Evolutionary conservation across 2,888 invertebrate genomes (phyloP), one percentile per base, ranked within the genome.

Genomic region (Phasia obesa): DNA sequence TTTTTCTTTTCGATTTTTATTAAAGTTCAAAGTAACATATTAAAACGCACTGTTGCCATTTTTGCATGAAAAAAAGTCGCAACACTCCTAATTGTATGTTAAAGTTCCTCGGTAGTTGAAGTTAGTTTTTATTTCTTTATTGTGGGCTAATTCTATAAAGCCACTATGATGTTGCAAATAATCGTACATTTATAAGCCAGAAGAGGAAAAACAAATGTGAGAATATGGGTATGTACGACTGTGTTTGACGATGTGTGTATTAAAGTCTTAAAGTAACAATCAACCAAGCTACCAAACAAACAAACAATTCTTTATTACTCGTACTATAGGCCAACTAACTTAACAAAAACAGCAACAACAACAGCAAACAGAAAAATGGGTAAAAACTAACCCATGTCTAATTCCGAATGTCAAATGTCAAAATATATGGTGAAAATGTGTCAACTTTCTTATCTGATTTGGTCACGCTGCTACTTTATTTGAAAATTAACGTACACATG

Each of bases 401-500:
- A 88, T 87, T 87, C 88, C 86, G 88, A 90, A 89, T 90, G 90
- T 90, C 90, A 90, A 89, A 90, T 89, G 90, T 90, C 90, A 90
- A 90, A 90, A 90, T 90, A 90, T 90, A 90, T 90, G 89, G 90
- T 90, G 89, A 90, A 90, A 90, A 90, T 90, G 91, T 90, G 90
- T 90, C 90, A 90, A 90, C 88, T 88, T 88, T 89, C 87, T 90
- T 90, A 90, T 90, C 90, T 88, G 90, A 90, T 90, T 87, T 86
- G 88, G 90, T 90, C 90, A 90, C 90, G 90, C 91, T 89, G 89
- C 90, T 88, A 89, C 89, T 90, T 89, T 80, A 84, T 79, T 80
- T 64, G 65, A 76, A 71, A 62, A 73, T 55, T 51, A 13, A 47
- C 44, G 67, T 5, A 53, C n/a, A 57, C 19, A n/a, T 1, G 4